Conservation (phyloP, 2,113 vertebrate species). For the Callospermophilus lateralis region DNA sequence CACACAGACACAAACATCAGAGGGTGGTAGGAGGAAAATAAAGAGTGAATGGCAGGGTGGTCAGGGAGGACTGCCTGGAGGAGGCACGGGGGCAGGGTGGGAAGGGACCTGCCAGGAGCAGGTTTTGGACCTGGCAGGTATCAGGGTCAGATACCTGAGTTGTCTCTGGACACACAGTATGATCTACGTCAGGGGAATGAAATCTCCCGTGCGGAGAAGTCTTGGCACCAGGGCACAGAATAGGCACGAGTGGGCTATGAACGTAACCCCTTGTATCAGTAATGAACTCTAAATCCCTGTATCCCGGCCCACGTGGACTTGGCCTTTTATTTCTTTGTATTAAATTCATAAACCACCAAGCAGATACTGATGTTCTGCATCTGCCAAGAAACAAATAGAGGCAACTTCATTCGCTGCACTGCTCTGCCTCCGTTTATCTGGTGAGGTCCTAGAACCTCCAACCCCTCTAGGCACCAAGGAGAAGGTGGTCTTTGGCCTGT, state of each 20-base stretch:
- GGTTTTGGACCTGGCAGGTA: not conserved
- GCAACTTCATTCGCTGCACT: not conserved
- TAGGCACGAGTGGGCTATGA: not conserved
- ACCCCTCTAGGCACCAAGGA: not conserved
- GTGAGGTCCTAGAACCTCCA: not conserved
- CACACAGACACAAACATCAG: not conserved
- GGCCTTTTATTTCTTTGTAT: not conserved
- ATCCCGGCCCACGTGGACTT: not conserved
- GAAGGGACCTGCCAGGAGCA: not conserved
- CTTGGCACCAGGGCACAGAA: not conserved
- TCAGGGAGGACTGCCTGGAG: not conserved
- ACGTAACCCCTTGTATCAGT: not conserved
- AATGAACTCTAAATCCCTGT: not conserved
- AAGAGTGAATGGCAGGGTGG: not conserved
- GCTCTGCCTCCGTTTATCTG: not conserved
- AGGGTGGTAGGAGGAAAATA: not conserved
- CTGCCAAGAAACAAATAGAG: not conserved
- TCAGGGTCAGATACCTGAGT: not conserved
- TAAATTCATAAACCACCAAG: slow-evolving; percentile 18
- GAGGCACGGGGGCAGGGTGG: not conserved
- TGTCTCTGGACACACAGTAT: not conserved
- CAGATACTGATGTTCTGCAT: not conserved
- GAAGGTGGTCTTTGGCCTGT: not conserved
- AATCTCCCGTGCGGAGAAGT: not conserved
- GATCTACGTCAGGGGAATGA: not conserved